A percentile compares a stretch with the other conserved stretches of the same genome.
phyloP scores from a whole-genome alignment of 1,140 invertebrate genomes.

The Conus ventricosus region DNA sequence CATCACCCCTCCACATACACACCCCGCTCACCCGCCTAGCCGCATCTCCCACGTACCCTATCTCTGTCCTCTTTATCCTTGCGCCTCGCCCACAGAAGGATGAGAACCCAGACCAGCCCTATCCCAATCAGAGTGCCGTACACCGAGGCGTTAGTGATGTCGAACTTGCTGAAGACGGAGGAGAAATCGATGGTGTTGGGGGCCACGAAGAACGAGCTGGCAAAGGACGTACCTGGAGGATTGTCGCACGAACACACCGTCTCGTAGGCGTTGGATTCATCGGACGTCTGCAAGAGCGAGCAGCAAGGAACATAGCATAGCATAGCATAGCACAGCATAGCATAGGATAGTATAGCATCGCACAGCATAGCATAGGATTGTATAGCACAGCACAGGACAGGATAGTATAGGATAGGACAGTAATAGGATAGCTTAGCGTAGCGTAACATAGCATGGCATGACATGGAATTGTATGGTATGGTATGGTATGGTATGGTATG shows the following conservation, averaged over 20 bases:
- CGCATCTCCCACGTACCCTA: not conserved
- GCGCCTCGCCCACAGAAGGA: conserved; percentile 45
- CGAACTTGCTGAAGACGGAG: conserved; percentile 75
- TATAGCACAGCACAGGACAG: not conserved
- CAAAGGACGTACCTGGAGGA: conserved; percentile 49
- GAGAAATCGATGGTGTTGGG: conserved; percentile 78
- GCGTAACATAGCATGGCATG: no score
- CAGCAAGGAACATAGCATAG: not conserved
- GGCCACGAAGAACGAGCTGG: conserved; percentile 73
- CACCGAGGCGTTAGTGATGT: conserved; percentile 64
- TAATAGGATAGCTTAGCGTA: no score
- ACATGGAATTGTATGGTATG: no score
- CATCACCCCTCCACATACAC: not conserved
- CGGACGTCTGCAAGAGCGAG: conserved; percentile 42
- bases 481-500: no score
- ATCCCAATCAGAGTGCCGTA: conserved; percentile 74
- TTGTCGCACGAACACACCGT: conserved; percentile 47
- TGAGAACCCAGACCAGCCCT: conserved; percentile 71
- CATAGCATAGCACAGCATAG: not conserved
- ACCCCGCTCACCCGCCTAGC: no score
- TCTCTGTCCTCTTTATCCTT: not conserved
- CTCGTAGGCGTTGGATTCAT: conserved; percentile 34
- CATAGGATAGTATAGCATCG: no score
- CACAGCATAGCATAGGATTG: not conserved
- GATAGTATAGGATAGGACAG: not conserved